Base-by-base conservation (phyloP, 2,113 vertebrate genomes). In the Nematolebias whitei region DNA sequence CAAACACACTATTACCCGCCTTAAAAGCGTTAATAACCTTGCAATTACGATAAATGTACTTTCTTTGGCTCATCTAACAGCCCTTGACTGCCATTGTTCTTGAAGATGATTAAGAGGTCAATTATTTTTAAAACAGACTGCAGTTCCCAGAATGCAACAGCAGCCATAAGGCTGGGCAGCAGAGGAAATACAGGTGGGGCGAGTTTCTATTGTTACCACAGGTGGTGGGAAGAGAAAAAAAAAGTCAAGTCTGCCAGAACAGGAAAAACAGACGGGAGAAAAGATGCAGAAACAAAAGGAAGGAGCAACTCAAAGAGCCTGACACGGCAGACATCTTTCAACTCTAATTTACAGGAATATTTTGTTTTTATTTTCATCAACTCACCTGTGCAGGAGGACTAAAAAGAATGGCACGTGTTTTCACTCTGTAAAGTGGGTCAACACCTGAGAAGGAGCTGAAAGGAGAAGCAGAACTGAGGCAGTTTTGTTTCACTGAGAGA, bases 111-210 rank as follows among this genome's bases (percentile, higher is more conserved):
- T 5, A 16, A 10, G 4, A 23, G 19, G 8, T 26, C 39, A 16
- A 15, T 15, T 35, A 2, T 35, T 35, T 8, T 35, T 8, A 2
- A 9, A 18, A 67, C 40, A 51, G 52, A 92, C 94, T 93, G 63
- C 92, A 93, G 76, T 89, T 94, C 93, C 94, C 95, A 91, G 47
- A 76, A 71, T 83, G 22, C 87, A 38, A 44, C 75, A 71, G 85
- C 71, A 13, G 57, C 20, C 63, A 63, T 61, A 70, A 48, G 40
- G 78, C 24, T 63, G 84, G 85, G 57, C 51, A 61, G 50, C 15
- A 84, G 75, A 68, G 78, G 24, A 1, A 20, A 32, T 72, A 80
- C 88, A 87, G 92, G 90, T 92, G 84, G 84, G 75, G 80, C 70
- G 29, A 77, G 82, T 85, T 79, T 86, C 78, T 76, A 71, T 81